Evolutionary conservation across 2,888 invertebrate species (phyloP), one percentile per base, ranked within the genome.

Genomic region (Cryptophagus acutangulus): DNA sequence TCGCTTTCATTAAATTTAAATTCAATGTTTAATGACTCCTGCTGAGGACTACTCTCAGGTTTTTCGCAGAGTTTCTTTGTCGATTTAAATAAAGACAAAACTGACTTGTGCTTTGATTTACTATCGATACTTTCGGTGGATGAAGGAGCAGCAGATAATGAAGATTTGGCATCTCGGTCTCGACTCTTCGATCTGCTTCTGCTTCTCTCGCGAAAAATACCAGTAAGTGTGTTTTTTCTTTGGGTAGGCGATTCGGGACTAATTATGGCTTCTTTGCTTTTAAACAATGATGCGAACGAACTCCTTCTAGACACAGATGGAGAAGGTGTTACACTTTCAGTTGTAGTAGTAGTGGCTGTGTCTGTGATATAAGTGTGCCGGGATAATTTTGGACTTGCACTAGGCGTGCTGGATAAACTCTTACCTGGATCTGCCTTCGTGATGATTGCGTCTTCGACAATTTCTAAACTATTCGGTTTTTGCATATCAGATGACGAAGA

Each of bases 281-380:
- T 81, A 60, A 89, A 89, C 29, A 89, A 67, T 2, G 87, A 87
- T 41, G 85, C 82, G 61, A 88, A 87, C 18, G 87, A 88, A 55
- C 84, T 87, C 65, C 87, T 86, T 25, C 88, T 75, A 0, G 87
- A 87, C 0, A 79, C 74, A 0, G 77, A 74, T 1, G 87, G 87
- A 1, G 88, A 87, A 1, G 87, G 87, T 6, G 76, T 75, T 41
- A 68, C 58, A 46, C 63, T 62, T 43, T 61, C 57, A 31, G 57
- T 42, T 20, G 14, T 31, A 15, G 31, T 50, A 26, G 15, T 42
- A 10, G 43, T 45, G 9, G 18, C 33, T 6, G 33, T 33, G 36
- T 24, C 35, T 6, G 48, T 45, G 33, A 61, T 57, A 46, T 58
- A 49, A 33, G 38, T 55, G 37, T 71, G 68, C 28, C 69, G 61